These are phyloP conservation scores for Pediacus dermestoides DNA, from an alignment of 2,888 invertebrate genomes.

Conservation along the genomic window DNA sequence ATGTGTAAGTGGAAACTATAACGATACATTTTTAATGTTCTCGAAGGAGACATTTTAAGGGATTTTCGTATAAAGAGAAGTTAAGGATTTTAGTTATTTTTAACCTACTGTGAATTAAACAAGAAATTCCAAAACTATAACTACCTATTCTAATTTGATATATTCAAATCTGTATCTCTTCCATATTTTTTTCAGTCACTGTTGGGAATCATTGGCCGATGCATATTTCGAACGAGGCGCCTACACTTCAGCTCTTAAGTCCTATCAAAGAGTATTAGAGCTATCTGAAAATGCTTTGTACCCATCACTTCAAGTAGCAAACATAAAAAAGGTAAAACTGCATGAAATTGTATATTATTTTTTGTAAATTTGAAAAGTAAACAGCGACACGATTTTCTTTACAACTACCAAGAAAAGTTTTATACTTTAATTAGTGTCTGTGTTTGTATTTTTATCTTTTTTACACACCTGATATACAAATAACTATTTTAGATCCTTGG, in stretches of 20 bases:
- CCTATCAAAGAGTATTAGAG: slow-evolving; percentile 74
- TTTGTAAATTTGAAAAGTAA: no score
- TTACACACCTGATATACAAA: no score
- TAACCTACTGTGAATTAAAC: no score
- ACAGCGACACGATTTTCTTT: no score
- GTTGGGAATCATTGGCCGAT: slow-evolving; percentile 89
- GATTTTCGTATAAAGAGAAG: no score
- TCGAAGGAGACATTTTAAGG: no score
- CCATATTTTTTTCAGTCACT: slow-evolving; percentile 48
- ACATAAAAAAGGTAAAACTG: slow-evolving; percentile 59
- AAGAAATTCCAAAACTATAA: no score
- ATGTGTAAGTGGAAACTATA: slow-evolving; percentile 58
- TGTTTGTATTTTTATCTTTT: slow-evolving; percentile 9
- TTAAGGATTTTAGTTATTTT: slow-evolving; percentile 4
- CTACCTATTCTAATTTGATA: no score
- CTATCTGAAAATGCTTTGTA: slow-evolving; percentile 64
- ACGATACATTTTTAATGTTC: not conserved
- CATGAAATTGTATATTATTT: slow-evolving; percentile 1
- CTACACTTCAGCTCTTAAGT: slow-evolving; percentile 83
- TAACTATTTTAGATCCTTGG: slow-evolving; percentile 53
- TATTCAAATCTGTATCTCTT: not conserved
- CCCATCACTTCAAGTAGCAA: slow-evolving; percentile 71
- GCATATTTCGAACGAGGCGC: slow-evolving; percentile 86
- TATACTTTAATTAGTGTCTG: not conserved
- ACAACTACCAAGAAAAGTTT: no score